These are phyloP conservation scores for Oncorhynchus mykiss DNA, from an alignment of 2,113 vertebrate species.

Conservation along the genomic window DNA sequence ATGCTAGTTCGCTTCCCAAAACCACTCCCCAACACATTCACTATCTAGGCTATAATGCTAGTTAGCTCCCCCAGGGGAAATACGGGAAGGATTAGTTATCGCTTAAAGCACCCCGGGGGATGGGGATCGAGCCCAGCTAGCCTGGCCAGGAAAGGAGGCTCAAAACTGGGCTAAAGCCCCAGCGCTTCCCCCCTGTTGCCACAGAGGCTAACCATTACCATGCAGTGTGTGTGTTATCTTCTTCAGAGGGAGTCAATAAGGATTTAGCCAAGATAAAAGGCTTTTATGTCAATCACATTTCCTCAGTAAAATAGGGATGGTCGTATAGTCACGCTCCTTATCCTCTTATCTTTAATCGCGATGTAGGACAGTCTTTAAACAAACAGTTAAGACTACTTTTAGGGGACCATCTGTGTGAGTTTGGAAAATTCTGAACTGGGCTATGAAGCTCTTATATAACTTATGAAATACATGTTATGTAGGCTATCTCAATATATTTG, in stretches of 20 bases:
- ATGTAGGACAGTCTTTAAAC: conserved; percentile 3
- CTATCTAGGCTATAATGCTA: too few species aligned
- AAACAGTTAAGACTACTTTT: background rate
- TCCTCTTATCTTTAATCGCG: conserved; percentile 40
- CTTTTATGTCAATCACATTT: conserved; percentile 51
- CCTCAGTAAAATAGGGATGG: conserved; percentile 33
- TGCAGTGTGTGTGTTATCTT: conserved; percentile 21
- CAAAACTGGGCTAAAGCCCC: conserved; percentile 36
- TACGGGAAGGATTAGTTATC: conserved; percentile 55
- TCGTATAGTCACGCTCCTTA: conserved; percentile 22
- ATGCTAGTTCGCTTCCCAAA: too few species aligned
- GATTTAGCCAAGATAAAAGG: conserved; percentile 53
- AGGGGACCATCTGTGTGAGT: background rate
- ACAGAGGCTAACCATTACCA: conserved; percentile 31
- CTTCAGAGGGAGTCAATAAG: conserved; percentile 42
- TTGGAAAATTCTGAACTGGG: background rate
- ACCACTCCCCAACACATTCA: too few species aligned
- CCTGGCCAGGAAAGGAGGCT: conserved; percentile 35
- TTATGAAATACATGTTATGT: background rate
- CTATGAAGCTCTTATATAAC: background rate
- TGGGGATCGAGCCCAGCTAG: conserved; percentile 43
- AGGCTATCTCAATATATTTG: background rate
- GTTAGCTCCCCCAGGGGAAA: conserved; percentile 24
- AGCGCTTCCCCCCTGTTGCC: conserved; percentile 5
- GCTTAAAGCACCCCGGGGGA: conserved; percentile 33